phyloP scores from a whole-genome alignment of 1,140 invertebrate genomes.

The Orussus abietinus region DNA sequence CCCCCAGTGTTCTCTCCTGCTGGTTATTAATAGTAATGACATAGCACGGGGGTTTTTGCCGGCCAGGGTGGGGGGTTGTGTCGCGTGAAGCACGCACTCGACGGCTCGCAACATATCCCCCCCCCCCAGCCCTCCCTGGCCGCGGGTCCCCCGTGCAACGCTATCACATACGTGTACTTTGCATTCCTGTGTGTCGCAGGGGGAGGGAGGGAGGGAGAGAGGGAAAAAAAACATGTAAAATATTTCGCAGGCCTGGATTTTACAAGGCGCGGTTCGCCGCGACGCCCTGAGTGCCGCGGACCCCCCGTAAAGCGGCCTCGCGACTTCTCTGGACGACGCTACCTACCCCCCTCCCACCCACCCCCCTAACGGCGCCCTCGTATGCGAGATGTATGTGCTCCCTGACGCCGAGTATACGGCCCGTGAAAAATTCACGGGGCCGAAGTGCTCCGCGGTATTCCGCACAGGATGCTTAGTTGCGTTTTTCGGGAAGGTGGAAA shows the following conservation, averaged over 20 bases:
- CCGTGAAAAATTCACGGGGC: no score
- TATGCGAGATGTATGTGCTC: no score
- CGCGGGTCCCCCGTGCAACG: not conserved
- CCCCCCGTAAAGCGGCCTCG: no score
- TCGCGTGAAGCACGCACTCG: slow-evolving; percentile 45
- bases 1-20: slow-evolving; percentile 27
- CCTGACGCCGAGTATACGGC: no score
- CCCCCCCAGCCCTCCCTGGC: not conserved
- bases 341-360: no score
- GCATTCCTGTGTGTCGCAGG: slow-evolving; percentile 1
- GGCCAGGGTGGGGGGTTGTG: slow-evolving; percentile 21
- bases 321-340: no score
- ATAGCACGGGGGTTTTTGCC: slow-evolving; percentile 30
- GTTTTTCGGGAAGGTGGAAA: no score
- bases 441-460: no score
- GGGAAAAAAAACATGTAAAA: slow-evolving; percentile 18
- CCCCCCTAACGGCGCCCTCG: no score
- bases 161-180: slow-evolving; percentile 5
- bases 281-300: no score
- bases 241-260: slow-evolving; percentile 21
- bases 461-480: no score
- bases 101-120: not conserved
- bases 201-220: not conserved
- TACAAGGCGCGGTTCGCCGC: no score
- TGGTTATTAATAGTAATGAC: slow-evolving; percentile 43